Conservation (phyloP, 2,797 vertebrate genomes). For the Crypturellus tataupa region DNA sequence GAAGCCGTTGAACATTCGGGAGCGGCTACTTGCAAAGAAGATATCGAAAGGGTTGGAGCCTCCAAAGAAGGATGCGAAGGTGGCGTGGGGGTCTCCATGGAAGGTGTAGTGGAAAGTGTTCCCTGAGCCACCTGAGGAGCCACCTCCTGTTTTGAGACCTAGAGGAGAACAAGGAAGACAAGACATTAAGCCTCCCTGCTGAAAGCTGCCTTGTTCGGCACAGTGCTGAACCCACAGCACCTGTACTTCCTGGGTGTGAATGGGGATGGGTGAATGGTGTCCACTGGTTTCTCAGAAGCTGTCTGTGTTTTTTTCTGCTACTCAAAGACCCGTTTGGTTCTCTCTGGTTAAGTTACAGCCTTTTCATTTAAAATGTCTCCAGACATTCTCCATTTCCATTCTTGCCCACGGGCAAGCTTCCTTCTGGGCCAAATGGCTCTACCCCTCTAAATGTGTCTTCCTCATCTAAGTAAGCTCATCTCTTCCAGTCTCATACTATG, state of each 20-base stretch:
- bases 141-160: constrained; percentile 95
- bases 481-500: not conserved
- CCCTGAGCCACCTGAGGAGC: constrained; percentile 90
- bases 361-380: not conserved
- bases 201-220: not conserved
- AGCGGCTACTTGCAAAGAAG: constrained; percentile 93
- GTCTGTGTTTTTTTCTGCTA: not conserved
- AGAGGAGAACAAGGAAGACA: constrained; percentile 49
- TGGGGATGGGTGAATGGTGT: accelerated
- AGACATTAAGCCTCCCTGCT: not conserved
- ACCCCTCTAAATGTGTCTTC: not conserved
- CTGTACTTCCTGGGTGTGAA: accelerated
- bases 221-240: not conserved
- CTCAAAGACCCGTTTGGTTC: not conserved
- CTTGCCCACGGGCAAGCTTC: not conserved
- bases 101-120: constrained; percentile 96
- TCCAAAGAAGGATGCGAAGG: constrained; percentile 97
- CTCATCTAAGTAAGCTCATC: not conserved
- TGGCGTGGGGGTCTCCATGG: constrained; percentile 97
- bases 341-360: not conserved
- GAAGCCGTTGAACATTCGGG: constrained; percentile 90
- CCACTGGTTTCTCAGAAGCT: not conserved
- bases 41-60: constrained; percentile 98
- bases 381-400: not conserved
- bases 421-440: not conserved